phyloP scores from a whole-genome alignment of 1,140 invertebrate species.

The Aphaenogaster floridana region DNA sequence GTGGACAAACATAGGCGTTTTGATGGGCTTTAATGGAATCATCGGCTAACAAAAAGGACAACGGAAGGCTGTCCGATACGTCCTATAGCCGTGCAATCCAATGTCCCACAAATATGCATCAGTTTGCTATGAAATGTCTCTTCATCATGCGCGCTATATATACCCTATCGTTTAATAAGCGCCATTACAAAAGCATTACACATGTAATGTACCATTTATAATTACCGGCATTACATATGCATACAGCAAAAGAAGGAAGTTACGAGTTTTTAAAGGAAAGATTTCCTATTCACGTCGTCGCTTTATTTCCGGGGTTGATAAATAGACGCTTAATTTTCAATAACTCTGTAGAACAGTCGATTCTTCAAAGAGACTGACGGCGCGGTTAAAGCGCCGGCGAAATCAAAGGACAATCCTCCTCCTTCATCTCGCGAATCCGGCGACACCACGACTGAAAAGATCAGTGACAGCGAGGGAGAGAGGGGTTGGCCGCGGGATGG shows the following conservation, averaged over 20 bases:
- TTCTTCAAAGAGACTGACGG: not conserved
- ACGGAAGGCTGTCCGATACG: conserved; percentile 1
- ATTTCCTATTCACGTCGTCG: not conserved
- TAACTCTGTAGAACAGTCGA: conserved; percentile 14
- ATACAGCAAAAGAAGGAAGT: not conserved
- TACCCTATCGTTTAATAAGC: not conserved
- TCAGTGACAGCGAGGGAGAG: conserved; percentile 28
- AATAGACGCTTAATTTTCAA: conserved; percentile 32
- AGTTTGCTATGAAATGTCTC: conserved; percentile 38
- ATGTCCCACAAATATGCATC: conserved; percentile 41
- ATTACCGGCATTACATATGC: not conserved
- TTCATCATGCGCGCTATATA: conserved; percentile 27
- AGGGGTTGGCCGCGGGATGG: not conserved
- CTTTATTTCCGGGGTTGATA: not conserved
- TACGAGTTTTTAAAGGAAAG: not conserved
- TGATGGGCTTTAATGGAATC: conserved; percentile 52
- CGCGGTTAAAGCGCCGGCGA: conserved; percentile 29
- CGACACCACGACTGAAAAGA: conserved; percentile 57
- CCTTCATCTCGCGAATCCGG: conserved; percentile 23
- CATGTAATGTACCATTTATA: not conserved
- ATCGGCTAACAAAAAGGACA: conserved; percentile 41
- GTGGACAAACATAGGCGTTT: conserved; percentile 63
- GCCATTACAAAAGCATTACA: not conserved
- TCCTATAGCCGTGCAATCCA: conserved; percentile 15
- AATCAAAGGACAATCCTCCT: conserved; percentile 38